phyloP scores from a whole-genome alignment of 2,888 invertebrate species.

The Venustoraphidia nigricollis region DNA sequence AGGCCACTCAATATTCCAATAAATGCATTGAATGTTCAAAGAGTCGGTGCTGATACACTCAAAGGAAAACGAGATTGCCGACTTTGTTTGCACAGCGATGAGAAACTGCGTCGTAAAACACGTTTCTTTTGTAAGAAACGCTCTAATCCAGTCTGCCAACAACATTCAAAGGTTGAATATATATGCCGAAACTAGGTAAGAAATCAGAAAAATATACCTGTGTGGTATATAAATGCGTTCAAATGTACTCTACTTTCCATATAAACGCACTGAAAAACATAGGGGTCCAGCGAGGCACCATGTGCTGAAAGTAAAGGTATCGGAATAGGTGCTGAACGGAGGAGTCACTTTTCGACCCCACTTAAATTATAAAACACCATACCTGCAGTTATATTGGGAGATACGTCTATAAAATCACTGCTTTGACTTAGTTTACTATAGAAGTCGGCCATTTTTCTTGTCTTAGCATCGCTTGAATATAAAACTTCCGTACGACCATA shows the following conservation, averaged over 20 bases:
- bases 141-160: not conserved
- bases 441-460: conserved; percentile 7
- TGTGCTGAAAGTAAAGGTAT: too few species aligned
- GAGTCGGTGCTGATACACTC: not conserved
- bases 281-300: too few species aligned
- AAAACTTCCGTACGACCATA: conserved; percentile 19
- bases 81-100: not conserved
- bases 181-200: too few species aligned
- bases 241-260: too few species aligned
- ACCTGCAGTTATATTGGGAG: conserved; percentile 12
- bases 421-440: not conserved
- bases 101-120: not conserved
- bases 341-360: too few species aligned
- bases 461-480: conserved; percentile 14
- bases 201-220: too few species aligned
- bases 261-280: too few species aligned
- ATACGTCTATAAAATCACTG: conserved; percentile 6
- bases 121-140: not conserved
- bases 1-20: not conserved
- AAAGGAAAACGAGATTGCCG: not conserved
- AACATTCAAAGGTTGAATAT: not conserved
- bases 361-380: conserved; percentile 5
- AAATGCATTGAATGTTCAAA: not conserved
- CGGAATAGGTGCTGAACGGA: too few species aligned
- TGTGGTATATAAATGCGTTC: too few species aligned